phyloP scores from a whole-genome alignment of 92 coral and sea anemone genomes.

The Isaurus tuberculatus region DNA sequence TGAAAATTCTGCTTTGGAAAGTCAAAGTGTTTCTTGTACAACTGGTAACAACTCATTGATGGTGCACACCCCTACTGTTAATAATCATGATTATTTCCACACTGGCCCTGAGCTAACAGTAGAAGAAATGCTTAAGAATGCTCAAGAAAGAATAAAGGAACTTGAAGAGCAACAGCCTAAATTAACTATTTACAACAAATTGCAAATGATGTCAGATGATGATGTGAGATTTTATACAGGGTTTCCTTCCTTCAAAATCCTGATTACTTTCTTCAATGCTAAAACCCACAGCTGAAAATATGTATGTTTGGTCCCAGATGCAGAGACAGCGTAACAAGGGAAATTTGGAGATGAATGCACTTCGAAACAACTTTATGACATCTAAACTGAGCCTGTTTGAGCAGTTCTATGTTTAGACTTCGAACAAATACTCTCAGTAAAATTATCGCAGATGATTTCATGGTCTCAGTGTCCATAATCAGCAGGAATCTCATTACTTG shows the following conservation, averaged over 20 bases:
- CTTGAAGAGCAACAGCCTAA: background rate
- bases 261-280: constrained; percentile 13
- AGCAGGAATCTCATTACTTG: constrained; percentile 57
- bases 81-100: background rate
- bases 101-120: background rate
- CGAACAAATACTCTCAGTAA: constrained; percentile 64
- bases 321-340: background rate
- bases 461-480: constrained; percentile 44
- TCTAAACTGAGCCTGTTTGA: constrained; percentile 60
- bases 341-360: background rate
- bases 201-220: constrained; percentile 1
- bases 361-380: constrained; percentile 12
- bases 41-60: background rate
- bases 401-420: constrained; percentile 52
- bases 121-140: background rate
- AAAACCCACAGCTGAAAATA: too few relatives aligned
- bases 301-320: constrained; percentile 24
- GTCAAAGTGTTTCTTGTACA: background rate
- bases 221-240: constrained; percentile 11
- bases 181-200: background rate
- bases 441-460: constrained; percentile 46
- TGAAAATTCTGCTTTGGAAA: background rate
- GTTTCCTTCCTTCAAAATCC: background rate
- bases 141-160: background rate
- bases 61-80: background rate